Base-by-base conservation (phyloP, 1,140 invertebrate species). In the Anastatus disparis region DNA sequence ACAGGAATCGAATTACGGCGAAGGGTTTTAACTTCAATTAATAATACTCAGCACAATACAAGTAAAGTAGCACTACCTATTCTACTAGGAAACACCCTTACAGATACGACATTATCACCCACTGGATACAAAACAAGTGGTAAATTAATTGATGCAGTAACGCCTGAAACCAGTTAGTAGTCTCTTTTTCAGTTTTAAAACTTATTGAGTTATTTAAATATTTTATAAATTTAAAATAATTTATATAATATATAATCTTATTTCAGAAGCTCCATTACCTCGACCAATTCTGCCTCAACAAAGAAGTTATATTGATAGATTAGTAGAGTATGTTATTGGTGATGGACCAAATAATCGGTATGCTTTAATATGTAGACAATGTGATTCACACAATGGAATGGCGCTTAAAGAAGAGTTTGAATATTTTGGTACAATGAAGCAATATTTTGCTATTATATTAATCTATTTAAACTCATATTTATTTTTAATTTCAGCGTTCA, bases 351-450 rank as follows among this genome's bases (percentile, higher is more conserved):
- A 91, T 69, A 95, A 97, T 87, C 90, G 97, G 74, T 98, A 93
- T 85, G 97, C 97, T 40, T 89, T 99, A 56, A 97, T 99, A 79
- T 99, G 98, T 86, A 88, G 88, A 31, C 88, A 93, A 70, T 99
- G 98, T 83, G 89, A 89, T 68, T 92, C 92, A 12, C 97, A 99
- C 82, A 99, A 99, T 87, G 97, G 98, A 74, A 98, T 99, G 96
- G 95, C 97, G 17, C 88, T 98, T 7, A 91, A 92, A 79, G 97
- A 99, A 84, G 98, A 99, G 80, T 99, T 97, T 87, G 96, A 97
- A 81, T 98, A 93, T 86, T 88, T 96, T 68, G 89, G 92, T 93
- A 85, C 88, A 83, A 61, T 69, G 56, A n/a, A n/a, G n/a, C 22
- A 15, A 53, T 61, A 42, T 69, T 64, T 42, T 50, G 50, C 12